Conservation (phyloP, 2,113 vertebrate species). For the Semnornis frantzii region DNA sequence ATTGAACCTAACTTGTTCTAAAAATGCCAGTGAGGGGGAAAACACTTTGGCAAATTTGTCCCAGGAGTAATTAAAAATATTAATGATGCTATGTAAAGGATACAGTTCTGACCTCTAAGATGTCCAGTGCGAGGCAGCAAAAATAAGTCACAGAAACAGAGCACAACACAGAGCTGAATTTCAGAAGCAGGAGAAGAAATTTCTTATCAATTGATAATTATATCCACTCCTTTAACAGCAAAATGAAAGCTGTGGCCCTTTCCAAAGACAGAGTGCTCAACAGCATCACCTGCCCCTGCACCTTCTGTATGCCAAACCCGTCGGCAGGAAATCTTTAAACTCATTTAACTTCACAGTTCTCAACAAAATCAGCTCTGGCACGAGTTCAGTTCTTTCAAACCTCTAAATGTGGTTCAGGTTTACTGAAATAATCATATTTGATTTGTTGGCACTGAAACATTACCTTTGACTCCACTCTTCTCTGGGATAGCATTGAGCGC, state of each 20-base stretch:
- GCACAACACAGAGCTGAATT: not conserved
- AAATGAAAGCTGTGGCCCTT: not conserved
- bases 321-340: not conserved
- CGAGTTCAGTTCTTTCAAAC: not conserved
- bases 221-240: not conserved
- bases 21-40: not conserved
- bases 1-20: not conserved
- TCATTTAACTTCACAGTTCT: not conserved
- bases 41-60: not conserved
- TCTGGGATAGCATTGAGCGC: too few relatives aligned
- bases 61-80: constrained; percentile 11
- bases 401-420: not conserved
- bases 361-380: not conserved
- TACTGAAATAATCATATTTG: not conserved
- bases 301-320: not conserved
- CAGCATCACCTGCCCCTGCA: not conserved
- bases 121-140: not conserved
- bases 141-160: not conserved
- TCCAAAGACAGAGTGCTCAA: not conserved
- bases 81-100: not conserved
- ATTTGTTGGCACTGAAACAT: not conserved
- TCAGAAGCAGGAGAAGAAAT: not conserved
- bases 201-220: not conserved
- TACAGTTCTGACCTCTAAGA: not conserved
- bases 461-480: not conserved